Percentiles rank a stretch among this genome's conserved stretches.
phyloP scores from a whole-genome alignment of 1,140 invertebrate species.

The Ericerus pela region DNA sequence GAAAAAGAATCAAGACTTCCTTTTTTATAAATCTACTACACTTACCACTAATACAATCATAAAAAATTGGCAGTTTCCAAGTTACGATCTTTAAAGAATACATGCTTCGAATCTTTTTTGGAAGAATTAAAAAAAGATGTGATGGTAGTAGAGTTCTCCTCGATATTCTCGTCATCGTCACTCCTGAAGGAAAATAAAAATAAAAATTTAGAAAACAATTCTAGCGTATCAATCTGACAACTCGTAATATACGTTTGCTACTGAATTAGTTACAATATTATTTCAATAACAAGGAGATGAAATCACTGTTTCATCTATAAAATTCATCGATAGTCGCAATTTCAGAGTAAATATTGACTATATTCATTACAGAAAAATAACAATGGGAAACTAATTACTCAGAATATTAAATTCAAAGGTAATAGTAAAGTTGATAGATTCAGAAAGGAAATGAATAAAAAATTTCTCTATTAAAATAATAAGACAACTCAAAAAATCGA shows the following conservation, averaged over 20 bases:
- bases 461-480: too few species aligned
- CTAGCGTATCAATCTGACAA: too few species aligned
- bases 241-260: too few species aligned
- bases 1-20: not conserved
- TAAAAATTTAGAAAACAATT: not conserved
- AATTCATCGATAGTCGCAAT: too few species aligned
- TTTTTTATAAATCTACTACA: not conserved
- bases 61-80: not conserved
- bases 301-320: too few species aligned
- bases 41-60: not conserved
- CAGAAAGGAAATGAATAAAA: too few species aligned
- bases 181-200: not conserved
- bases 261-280: too few species aligned
- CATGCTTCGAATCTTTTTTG: not conserved
- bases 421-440: too few species aligned
- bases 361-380: not conserved
- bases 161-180: not conserved
- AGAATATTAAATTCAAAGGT: too few species aligned
- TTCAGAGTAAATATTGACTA: too few species aligned
- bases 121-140: constrained; percentile 1
- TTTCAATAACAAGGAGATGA: too few species aligned
- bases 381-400: not conserved
- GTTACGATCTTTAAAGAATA: not conserved
- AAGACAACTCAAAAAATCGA: too few species aligned
- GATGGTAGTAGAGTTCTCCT: not conserved